Evolutionary conservation across 1,140 invertebrate genomes (phyloP).

Genomic region (Papilio dardanus): DNA sequence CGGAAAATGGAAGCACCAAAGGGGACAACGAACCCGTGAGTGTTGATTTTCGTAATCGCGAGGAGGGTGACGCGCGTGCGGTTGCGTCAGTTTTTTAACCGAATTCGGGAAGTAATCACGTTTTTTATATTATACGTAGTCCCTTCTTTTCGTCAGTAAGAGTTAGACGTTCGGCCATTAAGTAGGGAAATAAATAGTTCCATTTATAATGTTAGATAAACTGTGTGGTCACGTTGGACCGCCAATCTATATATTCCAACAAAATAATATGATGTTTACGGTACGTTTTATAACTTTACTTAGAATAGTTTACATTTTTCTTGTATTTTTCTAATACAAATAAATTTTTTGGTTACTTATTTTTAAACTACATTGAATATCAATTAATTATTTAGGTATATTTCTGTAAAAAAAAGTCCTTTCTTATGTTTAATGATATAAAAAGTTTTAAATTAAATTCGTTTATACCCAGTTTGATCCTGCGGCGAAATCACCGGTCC

Average conservation of each 20-base stretch:
- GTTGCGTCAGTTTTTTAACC: not conserved
- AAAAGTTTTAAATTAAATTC: not conserved
- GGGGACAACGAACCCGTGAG: constrained; percentile 50
- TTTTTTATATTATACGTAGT: not conserved
- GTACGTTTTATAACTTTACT: not conserved
- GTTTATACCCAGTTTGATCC: constrained; percentile 39
- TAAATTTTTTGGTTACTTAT: no score
- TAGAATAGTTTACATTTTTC: no score
- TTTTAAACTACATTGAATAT: no score
- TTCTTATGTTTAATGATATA: not conserved
- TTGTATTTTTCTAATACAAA: no score
- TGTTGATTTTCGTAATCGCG: not conserved
- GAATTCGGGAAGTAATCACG: not conserved
- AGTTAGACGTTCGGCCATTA: not conserved
- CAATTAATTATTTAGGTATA: no score
- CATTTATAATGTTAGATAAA: not conserved
- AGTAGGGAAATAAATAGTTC: no score
- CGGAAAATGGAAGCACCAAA: constrained; percentile 45
- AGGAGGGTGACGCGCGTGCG: not conserved
- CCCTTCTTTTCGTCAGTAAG: not conserved
- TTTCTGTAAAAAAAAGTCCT: no score
- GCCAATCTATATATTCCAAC: not conserved
- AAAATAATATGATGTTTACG: not conserved
- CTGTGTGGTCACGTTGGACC: not conserved
- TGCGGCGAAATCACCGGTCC: constrained; percentile 28